phyloP scores from a whole-genome alignment of 2,797 vertebrate genomes.

The Clamator glandarius region DNA sequence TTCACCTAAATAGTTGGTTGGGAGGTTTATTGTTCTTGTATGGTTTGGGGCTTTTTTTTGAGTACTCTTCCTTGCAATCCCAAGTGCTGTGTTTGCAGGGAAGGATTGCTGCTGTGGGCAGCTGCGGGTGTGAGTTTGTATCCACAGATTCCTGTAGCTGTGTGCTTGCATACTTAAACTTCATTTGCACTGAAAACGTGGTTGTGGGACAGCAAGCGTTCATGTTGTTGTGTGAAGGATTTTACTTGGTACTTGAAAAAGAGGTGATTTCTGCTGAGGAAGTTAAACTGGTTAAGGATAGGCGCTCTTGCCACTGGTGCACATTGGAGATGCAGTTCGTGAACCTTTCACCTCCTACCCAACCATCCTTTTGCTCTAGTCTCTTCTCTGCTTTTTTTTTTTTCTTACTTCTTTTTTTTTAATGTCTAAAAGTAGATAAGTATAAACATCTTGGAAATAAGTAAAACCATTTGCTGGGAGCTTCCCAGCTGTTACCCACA shows the following conservation, averaged over 20 bases:
- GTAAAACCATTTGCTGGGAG: background rate
- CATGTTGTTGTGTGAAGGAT: background rate
- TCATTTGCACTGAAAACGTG: background rate
- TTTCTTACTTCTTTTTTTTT: background rate
- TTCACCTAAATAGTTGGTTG: background rate
- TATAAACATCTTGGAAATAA: background rate
- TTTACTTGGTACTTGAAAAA: background rate
- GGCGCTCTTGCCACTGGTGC: background rate
- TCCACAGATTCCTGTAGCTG: background rate
- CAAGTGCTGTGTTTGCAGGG: background rate
- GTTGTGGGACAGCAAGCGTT: fast-evolving
- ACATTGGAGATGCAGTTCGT: background rate
- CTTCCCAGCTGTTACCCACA: background rate
- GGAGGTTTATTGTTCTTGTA: background rate
- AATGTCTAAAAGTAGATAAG: background rate
- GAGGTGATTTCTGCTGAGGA: background rate
- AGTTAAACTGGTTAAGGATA: background rate
- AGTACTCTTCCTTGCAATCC: background rate
- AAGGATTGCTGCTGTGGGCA: background rate
- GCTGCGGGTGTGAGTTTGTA: background rate
- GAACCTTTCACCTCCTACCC: background rate
- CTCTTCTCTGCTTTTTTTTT: background rate
- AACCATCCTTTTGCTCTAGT: background rate
- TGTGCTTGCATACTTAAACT: background rate
- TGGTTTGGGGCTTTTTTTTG: background rate